phyloP scores from a whole-genome alignment of 2,888 invertebrate species.

The Ellobium chinense region DNA sequence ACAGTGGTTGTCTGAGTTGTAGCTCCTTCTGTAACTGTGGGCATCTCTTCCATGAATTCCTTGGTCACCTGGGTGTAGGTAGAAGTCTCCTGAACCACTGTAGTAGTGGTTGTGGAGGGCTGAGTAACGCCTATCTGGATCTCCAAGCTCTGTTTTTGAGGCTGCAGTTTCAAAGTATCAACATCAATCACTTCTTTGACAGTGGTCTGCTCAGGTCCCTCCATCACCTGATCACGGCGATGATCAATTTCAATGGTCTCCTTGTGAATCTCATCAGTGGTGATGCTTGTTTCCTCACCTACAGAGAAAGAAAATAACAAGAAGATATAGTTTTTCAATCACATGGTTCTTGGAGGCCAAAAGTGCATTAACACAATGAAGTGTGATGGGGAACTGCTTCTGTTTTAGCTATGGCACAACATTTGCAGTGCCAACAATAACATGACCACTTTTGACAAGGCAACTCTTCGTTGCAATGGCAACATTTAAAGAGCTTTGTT shows the following conservation, averaged over 20 bases:
- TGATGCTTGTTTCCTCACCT: slow-evolving; percentile 63
- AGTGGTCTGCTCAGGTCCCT: slow-evolving; percentile 39
- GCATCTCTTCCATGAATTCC: slow-evolving; percentile 43
- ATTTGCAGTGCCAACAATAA: too few species aligned
- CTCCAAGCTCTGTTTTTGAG: slow-evolving; percentile 53
- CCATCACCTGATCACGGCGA: slow-evolving; percentile 49
- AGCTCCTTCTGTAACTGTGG: slow-evolving; percentile 59
- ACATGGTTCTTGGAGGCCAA: not conserved
- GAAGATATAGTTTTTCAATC: not conserved
- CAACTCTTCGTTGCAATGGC: too few species aligned
- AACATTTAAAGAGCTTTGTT: too few species aligned
- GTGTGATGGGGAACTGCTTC: too few species aligned
- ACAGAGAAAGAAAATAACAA: not conserved
- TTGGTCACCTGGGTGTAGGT: slow-evolving; percentile 46
- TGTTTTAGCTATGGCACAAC: too few species aligned
- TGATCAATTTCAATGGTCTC: slow-evolving; percentile 71
- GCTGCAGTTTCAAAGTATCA: slow-evolving; percentile 19
- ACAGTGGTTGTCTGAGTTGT: slow-evolving; percentile 62
- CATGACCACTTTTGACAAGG: too few species aligned
- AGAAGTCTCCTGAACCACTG: slow-evolving; percentile 60
- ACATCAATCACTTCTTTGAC: slow-evolving; percentile 54
- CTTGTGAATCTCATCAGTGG: slow-evolving; percentile 66
- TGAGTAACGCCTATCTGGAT: slow-evolving; percentile 64
- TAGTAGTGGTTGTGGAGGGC: slow-evolving; percentile 53
- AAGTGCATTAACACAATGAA: too few species aligned